Base-by-base conservation (phyloP, 53 echinoderm and acorn worm species). In the Antedon mediterranea region DNA sequence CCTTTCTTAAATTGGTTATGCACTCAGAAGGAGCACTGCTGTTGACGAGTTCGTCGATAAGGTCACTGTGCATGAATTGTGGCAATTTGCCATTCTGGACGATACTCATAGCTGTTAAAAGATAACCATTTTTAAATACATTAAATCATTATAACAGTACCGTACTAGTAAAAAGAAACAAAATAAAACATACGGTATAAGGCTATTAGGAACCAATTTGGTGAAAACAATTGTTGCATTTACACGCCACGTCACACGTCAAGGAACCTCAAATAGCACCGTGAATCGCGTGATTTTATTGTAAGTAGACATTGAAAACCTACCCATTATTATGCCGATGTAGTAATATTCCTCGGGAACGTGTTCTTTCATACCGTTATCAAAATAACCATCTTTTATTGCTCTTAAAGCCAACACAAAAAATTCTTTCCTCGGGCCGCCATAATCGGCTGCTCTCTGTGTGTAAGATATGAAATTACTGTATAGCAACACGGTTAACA, bases 51-150 rank as follows among this genome's bases (percentile, higher is more conserved):
- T 76, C 15, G 0, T 28, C 32, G 0, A 76, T 32, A 33, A 33
- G 26, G 2, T 33, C 34, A 33, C 33, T 7, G 29, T 23, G 23
- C 76, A 76, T 32, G 34, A 76, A 76, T 32, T 33, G 32, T 31
- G 76, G 76, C 26, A 76, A 33, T n/a, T 76, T 76, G 32, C 76
- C 76, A 33, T 76, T 76, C 26, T 76, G 33, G 18, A 76, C 0
- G 6, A 76, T 28, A 34, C 76, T 33, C 6, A 76, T 20, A 32
- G 76, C 76, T 76, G 34, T 5, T 15, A 29, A 37, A 37, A 37
- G 11, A 37, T 6, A 37, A 37, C 37, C 4, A 37, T 6, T 6
- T 37, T n/a, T n/a, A n/a, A n/a, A n/a, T n/a, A n/a, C n/a, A n/a
- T n/a, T n/a, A n/a, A n/a, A n/a, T n/a, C n/a, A n/a, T n/a, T n/a